Evolutionary conservation across 2,888 invertebrate genomes (phyloP).

Genomic region (Acanthopleura granulata): DNA sequence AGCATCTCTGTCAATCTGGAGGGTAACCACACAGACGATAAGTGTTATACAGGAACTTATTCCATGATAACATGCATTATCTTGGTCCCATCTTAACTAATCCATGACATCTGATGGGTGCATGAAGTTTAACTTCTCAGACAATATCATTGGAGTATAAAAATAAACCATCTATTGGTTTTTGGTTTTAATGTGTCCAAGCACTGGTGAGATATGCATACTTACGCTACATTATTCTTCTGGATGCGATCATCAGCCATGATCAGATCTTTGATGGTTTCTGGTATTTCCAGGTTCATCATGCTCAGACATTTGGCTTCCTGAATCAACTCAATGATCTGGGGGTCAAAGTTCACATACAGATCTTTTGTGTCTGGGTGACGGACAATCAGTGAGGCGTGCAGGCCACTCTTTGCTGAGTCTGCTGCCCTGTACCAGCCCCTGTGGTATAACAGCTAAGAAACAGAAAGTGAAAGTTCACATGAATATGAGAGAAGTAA

Average conservation of each 20-base stretch:
- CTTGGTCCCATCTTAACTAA: too few species aligned
- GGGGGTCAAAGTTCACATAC: conserved; percentile 69
- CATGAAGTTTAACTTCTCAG: too few species aligned
- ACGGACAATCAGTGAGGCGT: conserved; percentile 74
- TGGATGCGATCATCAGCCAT: conserved; percentile 65
- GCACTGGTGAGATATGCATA: conserved; percentile 19
- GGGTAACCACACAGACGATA: neutral
- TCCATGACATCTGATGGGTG: too few species aligned
- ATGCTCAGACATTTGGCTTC: conserved; percentile 69
- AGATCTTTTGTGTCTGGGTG: conserved; percentile 65
- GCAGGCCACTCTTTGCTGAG: conserved; percentile 63
- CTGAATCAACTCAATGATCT: conserved; percentile 68
- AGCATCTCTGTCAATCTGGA: conserved; percentile 68
- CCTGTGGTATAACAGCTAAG: conserved; percentile 67
- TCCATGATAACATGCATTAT: too few species aligned
- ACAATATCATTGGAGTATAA: too few species aligned
- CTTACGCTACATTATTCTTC: conserved; percentile 59
- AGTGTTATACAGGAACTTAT: too few species aligned
- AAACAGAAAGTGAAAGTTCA: conserved; percentile 3
- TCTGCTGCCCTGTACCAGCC: conserved; percentile 69
- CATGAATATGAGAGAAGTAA: neutral
- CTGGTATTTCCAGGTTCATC: conserved; percentile 68
- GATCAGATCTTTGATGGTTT: conserved; percentile 62
- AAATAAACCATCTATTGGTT: too few species aligned
- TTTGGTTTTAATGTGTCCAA: too few species aligned